Evolutionary conservation across 2,113 vertebrate species (phyloP), one percentile per base, ranked within the genome.

Genomic region (Dromas ardeola): DNA sequence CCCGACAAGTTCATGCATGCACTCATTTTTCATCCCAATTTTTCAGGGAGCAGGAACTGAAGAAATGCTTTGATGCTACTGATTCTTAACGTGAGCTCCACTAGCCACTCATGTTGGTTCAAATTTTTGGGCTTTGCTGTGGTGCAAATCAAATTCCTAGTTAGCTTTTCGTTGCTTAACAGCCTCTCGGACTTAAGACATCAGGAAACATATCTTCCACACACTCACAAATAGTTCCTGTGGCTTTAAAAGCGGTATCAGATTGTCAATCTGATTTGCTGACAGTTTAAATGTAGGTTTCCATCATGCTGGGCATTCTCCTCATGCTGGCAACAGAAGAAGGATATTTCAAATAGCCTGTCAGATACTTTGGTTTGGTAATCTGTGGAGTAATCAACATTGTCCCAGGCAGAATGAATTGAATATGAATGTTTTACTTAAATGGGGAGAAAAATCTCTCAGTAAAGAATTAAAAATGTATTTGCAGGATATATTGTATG

Each of bases 241-340:
- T 56, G 47, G n/a, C 45, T 83, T 86, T 81, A 71, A 88, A 81
- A 86, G n/a, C 6, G 0, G 4, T 56, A 49, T 84, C 59, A 77
- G 49, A 42, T 74, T 88, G 89, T 63, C 63, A 95, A 10, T 84
- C 67, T 59, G 45, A 49, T 88, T 96, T 90, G 71, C 65, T 91
- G 94, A 52, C 90, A 88, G 40, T 89, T 94, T 66, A 94, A 80
- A 65, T 79, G 69, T 38, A 43, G 9, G 7, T 85, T 96, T 97
- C 92, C 77, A 85, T 90, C 94, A 90, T 45, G 53, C 55, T 77
- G 59, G 71, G 38, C 38, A 42, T 88, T 94, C 40, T 76, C 21
- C 34, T 91, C 1, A 1, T 78, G 62, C 66, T 95, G 76, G 45
- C 59, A 77, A 21, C 40, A 79, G 74, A 86, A 78, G 38, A 63